Conservation (phyloP, 2,797 vertebrate species). For the Lagodon rhomboides region DNA sequence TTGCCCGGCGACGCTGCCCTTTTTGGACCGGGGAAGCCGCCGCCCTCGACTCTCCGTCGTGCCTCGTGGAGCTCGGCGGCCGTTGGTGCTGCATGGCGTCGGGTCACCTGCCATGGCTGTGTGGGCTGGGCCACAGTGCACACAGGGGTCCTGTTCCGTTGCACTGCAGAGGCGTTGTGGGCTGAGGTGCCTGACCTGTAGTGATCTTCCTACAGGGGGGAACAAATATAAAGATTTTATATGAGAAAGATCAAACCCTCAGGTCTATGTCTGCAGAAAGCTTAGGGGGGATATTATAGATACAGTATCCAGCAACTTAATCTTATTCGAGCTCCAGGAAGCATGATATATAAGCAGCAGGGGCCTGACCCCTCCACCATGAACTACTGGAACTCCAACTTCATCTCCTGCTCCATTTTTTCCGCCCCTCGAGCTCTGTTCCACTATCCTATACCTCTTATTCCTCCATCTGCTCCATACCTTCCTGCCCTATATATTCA, state of each 20-base stretch:
- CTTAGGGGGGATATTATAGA: neutral
- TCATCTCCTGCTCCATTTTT: constrained; percentile 15
- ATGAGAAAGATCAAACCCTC: constrained; percentile 8
- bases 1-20: constrained; percentile 47
- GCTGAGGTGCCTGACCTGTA: constrained; percentile 17
- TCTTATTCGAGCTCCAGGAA: constrained; percentile 8
- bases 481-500: neutral
- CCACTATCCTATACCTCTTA: constrained; percentile 23
- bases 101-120: constrained; percentile 84
- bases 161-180: constrained; percentile 19
- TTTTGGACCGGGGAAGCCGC: constrained; percentile 26
- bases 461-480: constrained; percentile 26
- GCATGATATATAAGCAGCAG: constrained; percentile 19
- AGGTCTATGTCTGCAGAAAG: neutral
- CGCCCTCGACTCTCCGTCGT: constrained; percentile 22
- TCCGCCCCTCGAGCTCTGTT: constrained; percentile 31
- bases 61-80: constrained; percentile 69
- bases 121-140: constrained; percentile 43
- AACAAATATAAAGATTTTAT: constrained; percentile 11
- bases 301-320: neutral
- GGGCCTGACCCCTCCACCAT: constrained; percentile 21
- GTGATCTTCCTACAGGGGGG: constrained; percentile 36
- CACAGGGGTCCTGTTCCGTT: constrained; percentile 22
- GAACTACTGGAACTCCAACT: constrained; percentile 37
- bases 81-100: constrained; percentile 68